Percentiles rank a stretch among this genome's conserved stretches.
Conservation (phyloP, 2,113 vertebrate genomes). For the Sisor rabdophorus region DNA sequence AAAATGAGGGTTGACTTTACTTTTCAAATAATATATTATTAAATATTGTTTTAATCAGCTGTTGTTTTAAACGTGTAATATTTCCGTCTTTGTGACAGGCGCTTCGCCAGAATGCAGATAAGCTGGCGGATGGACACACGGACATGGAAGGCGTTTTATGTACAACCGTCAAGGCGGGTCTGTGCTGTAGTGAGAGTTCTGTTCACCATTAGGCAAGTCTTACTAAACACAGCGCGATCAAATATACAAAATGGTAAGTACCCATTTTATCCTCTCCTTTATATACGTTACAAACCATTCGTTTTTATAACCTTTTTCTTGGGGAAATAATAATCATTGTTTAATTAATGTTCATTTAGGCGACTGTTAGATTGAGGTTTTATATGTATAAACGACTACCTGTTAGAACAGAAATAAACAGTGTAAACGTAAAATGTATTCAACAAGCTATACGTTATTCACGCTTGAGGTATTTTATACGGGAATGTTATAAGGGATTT, state of each 20-base stretch:
- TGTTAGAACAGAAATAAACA: not conserved
- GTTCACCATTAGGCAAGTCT: constrained; percentile 53
- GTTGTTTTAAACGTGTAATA: not conserved
- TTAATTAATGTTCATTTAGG: too few species aligned
- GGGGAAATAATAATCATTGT: too few species aligned
- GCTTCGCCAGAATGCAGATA: constrained; percentile 36
- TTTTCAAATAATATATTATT: too few species aligned
- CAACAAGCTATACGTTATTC: not conserved
- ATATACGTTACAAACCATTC: too few species aligned
- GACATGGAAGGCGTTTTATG: constrained; percentile 77
- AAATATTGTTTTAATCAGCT: not conserved
- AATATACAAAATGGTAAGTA: constrained; percentile 55
- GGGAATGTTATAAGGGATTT: not conserved
- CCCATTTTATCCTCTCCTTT: too few species aligned
- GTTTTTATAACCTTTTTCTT: too few species aligned
- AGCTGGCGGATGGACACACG: constrained; percentile 53
- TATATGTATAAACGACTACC: too few species aligned
- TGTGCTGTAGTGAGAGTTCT: constrained; percentile 67
- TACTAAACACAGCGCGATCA: constrained; percentile 2
- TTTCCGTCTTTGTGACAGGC: not conserved
- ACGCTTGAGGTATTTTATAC: not conserved
- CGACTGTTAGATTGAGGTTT: too few species aligned
- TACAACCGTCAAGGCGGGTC: constrained; percentile 68
- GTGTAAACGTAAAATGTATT: not conserved
- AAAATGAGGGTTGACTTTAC: not conserved